Base-by-base conservation (phyloP, 2,888 invertebrate species). In the Octonoba sinensis region DNA sequence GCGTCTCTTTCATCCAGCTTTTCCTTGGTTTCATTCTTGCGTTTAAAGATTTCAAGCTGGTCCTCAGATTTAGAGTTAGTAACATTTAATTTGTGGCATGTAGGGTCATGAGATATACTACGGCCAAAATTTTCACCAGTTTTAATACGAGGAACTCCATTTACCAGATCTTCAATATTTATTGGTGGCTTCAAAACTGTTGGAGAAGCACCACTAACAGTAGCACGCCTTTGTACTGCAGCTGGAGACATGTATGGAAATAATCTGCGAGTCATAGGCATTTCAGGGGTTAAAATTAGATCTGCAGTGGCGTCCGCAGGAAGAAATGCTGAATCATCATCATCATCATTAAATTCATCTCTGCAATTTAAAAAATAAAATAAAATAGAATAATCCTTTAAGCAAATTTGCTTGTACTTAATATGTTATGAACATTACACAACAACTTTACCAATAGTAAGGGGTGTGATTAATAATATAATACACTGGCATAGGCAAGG, bases 161-260 rank as follows among this genome's bases (percentile, higher is more conserved):
- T 82, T n/a, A 85, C 83, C 46, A 85, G 65, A 44, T 85, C 85
- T 86, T 94, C 93, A 77, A 93, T 91, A 86, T 92, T 91, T 85
- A 92, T 90, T 82, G 85, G 91, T 75, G 93, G 91, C 46, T 92
- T 89, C 86, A 91, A 91, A 84, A 91, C 90, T 16, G 91, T 91
- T n/a, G 93, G 93, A 85, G 92, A 92, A 76, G 92, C 93, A 18
- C 97, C 96, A 86, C 96, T 93, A 85, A 97, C 94, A 1, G 96
- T 95, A 86, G 96, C 95, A 20, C 97, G 91, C 15, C 96, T 91
- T 87, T 94, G 94, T 51, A 94, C 91, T 84, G 93, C 91, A 22
- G 93, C 91, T 78, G 93, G 91, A 12, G 95, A 22, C 27, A 60
- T 67, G 44, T 60, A 65, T 57, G 72, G 36, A 64, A 76, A 76